Base-by-base conservation (phyloP, 2,888 invertebrate genomes). In the Lasioglossum pauxillum region DNA sequence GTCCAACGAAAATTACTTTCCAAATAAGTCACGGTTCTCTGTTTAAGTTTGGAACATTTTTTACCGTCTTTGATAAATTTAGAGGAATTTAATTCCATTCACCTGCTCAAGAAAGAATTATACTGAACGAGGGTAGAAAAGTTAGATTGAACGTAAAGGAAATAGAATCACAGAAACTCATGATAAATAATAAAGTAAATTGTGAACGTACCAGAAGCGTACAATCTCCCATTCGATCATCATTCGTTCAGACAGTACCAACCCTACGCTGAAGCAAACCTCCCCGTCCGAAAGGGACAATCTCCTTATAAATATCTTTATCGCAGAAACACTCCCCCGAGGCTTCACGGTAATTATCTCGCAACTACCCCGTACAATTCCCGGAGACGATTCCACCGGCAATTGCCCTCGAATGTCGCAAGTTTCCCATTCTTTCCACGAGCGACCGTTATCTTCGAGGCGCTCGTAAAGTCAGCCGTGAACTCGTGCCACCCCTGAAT, bases 401-500 rank as follows among this genome's bases (percentile, higher is more conserved):
- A 35, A 38, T 69, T 69, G 69, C 69, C 35, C 12, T 10, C 69
- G 69, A 69, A 69, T 69, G 23, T 69, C 69, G 38, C 38, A 38
- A 38, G 69, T 38, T 38, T 35, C 23, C 38, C 69, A 38, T 69
- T 69, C 69, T 69, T 69, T 69, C 38, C 38, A 69, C 69, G 38
- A 35, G 23, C 69, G 23, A 69, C 19, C 23, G 23, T 49, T 78
- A 83, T 74, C 78, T 69, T 74, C 23, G 23, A n/a, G 53, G 41
- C 57, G 57, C 75, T 78, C 75, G 60, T 64, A 75, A 78, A 84
- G 75, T 69, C 27, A 12, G 53, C 75, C 44, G 75, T 41, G 74
- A 78, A 75, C 69, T 64, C 31, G 75, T 49, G 69, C 75, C 71
- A 69, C 57, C 38, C 44, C 84, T 60, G 69, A 57, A 76, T 69